Conservation (phyloP, 2,113 vertebrate species). For the Proteles cristata region DNA sequence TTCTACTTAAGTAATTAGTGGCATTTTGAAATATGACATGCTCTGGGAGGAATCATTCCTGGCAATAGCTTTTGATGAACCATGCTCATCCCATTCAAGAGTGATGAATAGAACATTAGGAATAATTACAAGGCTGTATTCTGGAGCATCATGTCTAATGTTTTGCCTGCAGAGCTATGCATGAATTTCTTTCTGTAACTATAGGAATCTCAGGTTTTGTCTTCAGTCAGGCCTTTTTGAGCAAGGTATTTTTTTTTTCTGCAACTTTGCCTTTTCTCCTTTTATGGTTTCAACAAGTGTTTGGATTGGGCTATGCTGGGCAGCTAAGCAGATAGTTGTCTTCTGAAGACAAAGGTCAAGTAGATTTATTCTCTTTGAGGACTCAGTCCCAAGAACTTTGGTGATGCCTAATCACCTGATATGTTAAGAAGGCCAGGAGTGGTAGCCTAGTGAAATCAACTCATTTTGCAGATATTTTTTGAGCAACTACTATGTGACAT, state of each 20-base stretch:
- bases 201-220: slow-evolving; percentile 4
- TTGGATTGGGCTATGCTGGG: not conserved
- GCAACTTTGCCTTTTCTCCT: not conserved
- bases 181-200: not conserved
- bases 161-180: not conserved
- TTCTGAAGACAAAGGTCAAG: not conserved
- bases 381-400: not conserved
- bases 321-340: not conserved
- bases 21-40: not conserved
- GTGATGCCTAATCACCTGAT: not conserved
- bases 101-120: slow-evolving; percentile 33
- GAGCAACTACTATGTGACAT: not conserved
- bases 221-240: not conserved
- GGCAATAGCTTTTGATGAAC: slow-evolving; percentile 8
- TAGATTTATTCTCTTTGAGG: not conserved
- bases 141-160: not conserved
- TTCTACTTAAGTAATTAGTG: not conserved
- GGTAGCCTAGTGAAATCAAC: not conserved
- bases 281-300: not conserved
- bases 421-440: not conserved
- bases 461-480: not conserved
- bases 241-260: not conserved
- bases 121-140: slow-evolving; percentile 9
- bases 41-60: not conserved
- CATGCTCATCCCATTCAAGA: not conserved